Evolutionary conservation across 2,797 vertebrate species (phyloP).

Genomic region (Thaleichthys pacificus): DNA sequence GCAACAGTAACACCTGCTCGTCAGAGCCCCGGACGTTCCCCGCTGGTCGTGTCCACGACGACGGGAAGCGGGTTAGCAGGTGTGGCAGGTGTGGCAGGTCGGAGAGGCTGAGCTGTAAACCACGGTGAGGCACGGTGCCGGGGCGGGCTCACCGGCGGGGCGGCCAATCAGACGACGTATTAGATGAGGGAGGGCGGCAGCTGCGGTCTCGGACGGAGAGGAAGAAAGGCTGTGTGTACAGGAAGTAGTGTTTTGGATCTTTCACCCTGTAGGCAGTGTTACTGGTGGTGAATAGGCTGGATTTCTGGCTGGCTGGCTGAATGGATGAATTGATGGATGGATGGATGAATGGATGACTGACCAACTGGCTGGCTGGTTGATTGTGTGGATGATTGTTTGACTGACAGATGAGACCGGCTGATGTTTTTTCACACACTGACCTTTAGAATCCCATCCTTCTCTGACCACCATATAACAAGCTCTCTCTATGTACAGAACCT

Average conservation of each 20-base stretch:
- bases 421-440: background rate
- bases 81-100: background rate
- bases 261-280: too few relatives aligned
- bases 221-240: background rate
- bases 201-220: too few relatives aligned
- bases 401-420: background rate
- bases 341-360: background rate
- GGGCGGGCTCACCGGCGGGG: conserved; percentile 25
- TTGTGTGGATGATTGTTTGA: background rate
- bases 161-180: background rate
- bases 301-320: background rate
- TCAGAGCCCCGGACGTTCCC: background rate
- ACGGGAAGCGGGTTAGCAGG: background rate
- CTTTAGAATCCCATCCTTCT: too few relatives aligned
- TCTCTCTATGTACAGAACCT: background rate
- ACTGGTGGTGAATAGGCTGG: background rate
- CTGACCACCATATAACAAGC: too few relatives aligned
- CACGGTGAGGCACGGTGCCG: conserved; percentile 1
- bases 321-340: background rate
- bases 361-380: background rate
- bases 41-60: background rate
- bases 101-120: background rate
- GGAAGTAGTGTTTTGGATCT: background rate
- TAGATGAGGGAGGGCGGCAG: too few relatives aligned
- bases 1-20: background rate